Evolutionary conservation across 2,797 vertebrate genomes (phyloP).

Genomic region (Anas capensis): DNA sequence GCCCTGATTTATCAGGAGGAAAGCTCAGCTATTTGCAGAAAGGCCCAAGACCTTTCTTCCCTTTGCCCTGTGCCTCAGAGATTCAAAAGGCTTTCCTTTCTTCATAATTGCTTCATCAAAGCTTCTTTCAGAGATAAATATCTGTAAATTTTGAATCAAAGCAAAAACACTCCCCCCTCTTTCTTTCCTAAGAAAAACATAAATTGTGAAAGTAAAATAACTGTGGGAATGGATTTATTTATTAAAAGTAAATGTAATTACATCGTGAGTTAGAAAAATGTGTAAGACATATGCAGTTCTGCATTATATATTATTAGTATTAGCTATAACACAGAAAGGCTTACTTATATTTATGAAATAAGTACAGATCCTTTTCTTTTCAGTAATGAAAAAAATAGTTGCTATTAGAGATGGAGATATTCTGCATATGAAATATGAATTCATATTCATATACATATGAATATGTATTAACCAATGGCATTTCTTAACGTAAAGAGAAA

Average conservation of each 20-base stretch:
- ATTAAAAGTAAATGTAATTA: neutral
- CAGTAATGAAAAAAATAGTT: neutral
- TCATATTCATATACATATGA: neutral
- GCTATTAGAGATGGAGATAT: neutral
- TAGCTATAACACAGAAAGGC: neutral
- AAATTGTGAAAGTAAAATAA: neutral
- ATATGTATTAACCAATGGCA: neutral
- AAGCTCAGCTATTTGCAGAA: neutral
- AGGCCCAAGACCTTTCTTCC: neutral
- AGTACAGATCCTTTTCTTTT: neutral
- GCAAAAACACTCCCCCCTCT: neutral
- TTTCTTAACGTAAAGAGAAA: neutral
- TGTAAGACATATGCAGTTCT: neutral
- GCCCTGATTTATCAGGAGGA: neutral
- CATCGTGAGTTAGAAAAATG: neutral
- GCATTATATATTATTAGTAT: neutral
- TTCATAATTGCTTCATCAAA: neutral
- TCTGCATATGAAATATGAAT: neutral
- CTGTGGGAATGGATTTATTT: neutral
- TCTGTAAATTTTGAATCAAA: neutral
- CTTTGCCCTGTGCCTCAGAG: neutral
- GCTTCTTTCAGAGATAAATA: neutral
- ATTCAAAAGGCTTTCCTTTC: neutral
- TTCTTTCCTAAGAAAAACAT: neutral
- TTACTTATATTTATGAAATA: neutral